Conservation (phyloP, 2,797 vertebrate genomes). For the Dromococcyx pavoninus region DNA sequence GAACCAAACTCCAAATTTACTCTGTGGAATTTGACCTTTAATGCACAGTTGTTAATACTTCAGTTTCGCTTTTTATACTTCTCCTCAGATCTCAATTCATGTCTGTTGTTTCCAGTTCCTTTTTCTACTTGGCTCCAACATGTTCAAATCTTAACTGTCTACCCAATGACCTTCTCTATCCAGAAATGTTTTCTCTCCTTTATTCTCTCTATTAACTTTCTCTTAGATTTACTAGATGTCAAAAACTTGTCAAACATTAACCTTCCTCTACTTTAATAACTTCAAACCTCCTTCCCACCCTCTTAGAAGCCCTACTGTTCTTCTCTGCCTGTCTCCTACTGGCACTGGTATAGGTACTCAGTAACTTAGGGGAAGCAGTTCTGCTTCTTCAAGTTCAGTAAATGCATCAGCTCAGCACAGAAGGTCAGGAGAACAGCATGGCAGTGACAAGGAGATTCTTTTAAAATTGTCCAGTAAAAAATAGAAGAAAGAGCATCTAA, state of each 20-base stretch:
- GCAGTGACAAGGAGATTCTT: conserved; percentile 5
- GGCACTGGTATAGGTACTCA: neutral
- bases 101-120: neutral
- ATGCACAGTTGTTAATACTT: neutral
- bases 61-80: neutral
- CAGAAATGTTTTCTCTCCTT: neutral
- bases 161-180: neutral
- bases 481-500: neutral
- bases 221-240: neutral
- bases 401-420: conserved; percentile 40
- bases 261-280: neutral
- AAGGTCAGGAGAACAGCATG: neutral
- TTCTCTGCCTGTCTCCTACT: conserved; percentile 5
- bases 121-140: neutral
- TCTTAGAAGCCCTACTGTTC: neutral
- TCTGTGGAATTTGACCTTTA: neutral
- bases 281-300: neutral
- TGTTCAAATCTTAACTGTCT: neutral
- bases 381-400: conserved; percentile 1
- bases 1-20: neutral
- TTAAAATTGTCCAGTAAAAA: conserved; percentile 12
- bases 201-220: neutral
- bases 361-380: neutral
- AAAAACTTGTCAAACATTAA: neutral
- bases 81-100: neutral